Base-by-base conservation (phyloP, 1,140 invertebrate genomes). In the Conus betulinus region DNA sequence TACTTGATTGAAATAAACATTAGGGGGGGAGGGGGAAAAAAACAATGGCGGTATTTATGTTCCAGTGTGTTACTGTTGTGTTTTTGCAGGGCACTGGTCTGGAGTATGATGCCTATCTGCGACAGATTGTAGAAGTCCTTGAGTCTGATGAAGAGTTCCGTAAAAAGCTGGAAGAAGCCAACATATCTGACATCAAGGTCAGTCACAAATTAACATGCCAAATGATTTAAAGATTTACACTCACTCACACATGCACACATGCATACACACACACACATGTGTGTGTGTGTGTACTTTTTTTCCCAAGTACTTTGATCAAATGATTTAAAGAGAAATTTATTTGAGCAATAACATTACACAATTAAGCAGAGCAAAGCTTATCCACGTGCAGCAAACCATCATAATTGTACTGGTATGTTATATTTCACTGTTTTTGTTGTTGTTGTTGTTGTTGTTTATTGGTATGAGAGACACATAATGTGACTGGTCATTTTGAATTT, bases 131-230 rank as follows among this genome's bases (percentile, higher is more conserved):
- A 5, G 90, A 89, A 79, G 90, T 91, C 53, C 87, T 95, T 20
- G 94, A 95, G 84, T 91, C 92, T 76, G 94, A 95, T 91, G 89
- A 90, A 53, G 90, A 87, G 3, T 95, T 95, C 88, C 91, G 91
- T 57, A 95, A 94, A 89, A 94, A 94, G 89, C 89, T 95, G 63
- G 94, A 95, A 86, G 88, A 90, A 39, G 90, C 93, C 20, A 94
- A 95, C 88, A 90, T 93, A 39, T 92, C 94, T 13, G 93, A 95
- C 84, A 94, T 95, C n/a, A 94, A 94, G 93, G 94, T 95, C 89
- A 89, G 71, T 78, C 39, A 27, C n/a, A 15, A 20, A 7, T 67
- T 57, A 81, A 85, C 20, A 27, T 60, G 15, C 8, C 8, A 60
- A 60, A 60, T 2, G 57, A 60, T 60, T 60, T 60, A 60, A 8